Evolutionary conservation across 2,888 invertebrate species (phyloP), one percentile per base, ranked within the genome.

Genomic region (Trichogramma evanescens): DNA sequence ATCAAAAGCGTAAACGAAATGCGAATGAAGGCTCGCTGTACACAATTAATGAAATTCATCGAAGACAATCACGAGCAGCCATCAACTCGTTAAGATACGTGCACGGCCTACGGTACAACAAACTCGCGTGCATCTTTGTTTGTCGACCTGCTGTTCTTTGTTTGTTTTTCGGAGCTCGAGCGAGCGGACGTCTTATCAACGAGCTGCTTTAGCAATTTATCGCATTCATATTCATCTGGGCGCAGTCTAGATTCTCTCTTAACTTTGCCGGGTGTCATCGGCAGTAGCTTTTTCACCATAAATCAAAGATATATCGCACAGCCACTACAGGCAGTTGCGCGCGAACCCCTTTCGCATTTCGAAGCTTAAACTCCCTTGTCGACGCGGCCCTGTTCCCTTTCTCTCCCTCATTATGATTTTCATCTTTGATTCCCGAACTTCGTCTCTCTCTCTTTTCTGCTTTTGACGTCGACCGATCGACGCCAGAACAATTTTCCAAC

Each of bases 371-470:
- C 26, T 26, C 26, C 26, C 26, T 26, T 26, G 26, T 26, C 26
- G 26, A 26, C 26, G 26, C 26, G 50, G 54, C 45, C 50, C 45
- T 50, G 9, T 59, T 59, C 56, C 56, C 26, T 56, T 44, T 41
- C 61, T 48, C 54, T 49, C 57, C 51, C 48, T 45, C 65, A 59
- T 69, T 67, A 68, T 68, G 69, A 70, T 71, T 70, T 71, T 68
- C 70, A 70, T 71, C 71, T 71, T 69, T 70, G 72, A 72, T 72
- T 74, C 26, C 26, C 67, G 64, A 72, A 66, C 63, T 68, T 2
- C 26, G 26, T 26, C 26, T 26, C 26, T 45, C n/a, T 45, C 8
- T 45, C n/a, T 45, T 45, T 71, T 70, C 66, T 69, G 70, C 59
- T 70, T 65, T 58, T 70, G 73, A 72, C 73, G 66, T 68, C 62